Evolutionary conservation across 37 sponge, comb jelly and placozoan species (phyloP).

Genomic region (Axinella damicornis): DNA sequence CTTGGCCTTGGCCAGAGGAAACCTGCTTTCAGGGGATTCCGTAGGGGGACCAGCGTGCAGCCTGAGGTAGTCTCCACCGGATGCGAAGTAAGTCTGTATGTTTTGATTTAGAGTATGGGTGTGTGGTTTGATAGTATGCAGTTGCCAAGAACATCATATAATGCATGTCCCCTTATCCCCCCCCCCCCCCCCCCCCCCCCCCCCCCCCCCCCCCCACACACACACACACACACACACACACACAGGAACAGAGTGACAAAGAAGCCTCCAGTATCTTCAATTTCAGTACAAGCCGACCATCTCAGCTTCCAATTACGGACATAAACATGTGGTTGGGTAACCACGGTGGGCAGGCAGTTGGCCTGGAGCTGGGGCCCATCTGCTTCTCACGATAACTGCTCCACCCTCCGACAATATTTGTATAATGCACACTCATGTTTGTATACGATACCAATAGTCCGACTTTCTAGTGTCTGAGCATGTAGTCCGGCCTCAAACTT

Average conservation of each 20-base stretch:
- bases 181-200: too few species aligned
- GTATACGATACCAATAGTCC: too few species aligned
- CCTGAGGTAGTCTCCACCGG: conserved; percentile 32
- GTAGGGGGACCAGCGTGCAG: background rate
- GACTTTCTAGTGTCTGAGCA: too few species aligned
- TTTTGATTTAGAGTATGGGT: too few species aligned
- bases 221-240: too few species aligned
- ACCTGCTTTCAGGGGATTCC: background rate
- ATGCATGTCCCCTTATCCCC: too few species aligned
- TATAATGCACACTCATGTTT: too few species aligned
- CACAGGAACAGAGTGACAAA: background rate
- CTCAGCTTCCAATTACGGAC: conserved; percentile 63
- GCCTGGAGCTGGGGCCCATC: conserved; percentile 69
- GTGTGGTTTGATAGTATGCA: too few species aligned
- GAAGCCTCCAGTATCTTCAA: conserved; percentile 25
- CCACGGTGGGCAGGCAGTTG: conserved; percentile 33
- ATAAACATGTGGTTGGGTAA: conserved; percentile 34
- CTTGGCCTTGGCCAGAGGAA: background rate
- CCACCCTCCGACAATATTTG: background rate
- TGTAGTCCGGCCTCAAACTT: too few species aligned
- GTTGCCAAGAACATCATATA: too few species aligned
- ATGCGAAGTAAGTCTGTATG: conserved; percentile 22
- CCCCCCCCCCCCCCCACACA: too few species aligned
- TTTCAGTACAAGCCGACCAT: conserved; percentile 56
- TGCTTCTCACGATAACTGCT: conserved; percentile 58